Evolutionary conservation across 53 echinoderm and acorn worm species (phyloP).

Genomic region (Apostichopus leukothele): DNA sequence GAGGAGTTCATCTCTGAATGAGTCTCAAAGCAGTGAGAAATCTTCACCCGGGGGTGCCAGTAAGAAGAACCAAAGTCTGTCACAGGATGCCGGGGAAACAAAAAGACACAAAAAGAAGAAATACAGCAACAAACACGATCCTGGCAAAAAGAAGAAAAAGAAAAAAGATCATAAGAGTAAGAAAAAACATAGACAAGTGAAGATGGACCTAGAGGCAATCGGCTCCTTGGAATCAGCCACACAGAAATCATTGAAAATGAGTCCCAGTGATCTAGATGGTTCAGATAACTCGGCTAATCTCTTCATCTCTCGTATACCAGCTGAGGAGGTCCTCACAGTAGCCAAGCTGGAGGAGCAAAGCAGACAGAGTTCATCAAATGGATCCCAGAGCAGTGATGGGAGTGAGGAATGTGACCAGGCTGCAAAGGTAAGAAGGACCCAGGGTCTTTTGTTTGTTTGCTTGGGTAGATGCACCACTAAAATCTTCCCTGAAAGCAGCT

Average conservation of each 20-base stretch:
- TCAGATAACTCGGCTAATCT: slow-evolving; percentile 80
- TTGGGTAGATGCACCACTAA: not conserved
- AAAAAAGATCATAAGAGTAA: slow-evolving; percentile 54
- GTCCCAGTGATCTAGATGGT: slow-evolving; percentile 73
- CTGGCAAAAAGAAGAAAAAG: slow-evolving; percentile 55
- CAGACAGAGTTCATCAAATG: slow-evolving; percentile 46
- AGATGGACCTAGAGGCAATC: slow-evolving; percentile 80
- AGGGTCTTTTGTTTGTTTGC: not conserved
- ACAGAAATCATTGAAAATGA: slow-evolving; percentile 89
- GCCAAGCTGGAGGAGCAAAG: slow-evolving; percentile 82
- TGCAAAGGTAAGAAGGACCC: not conserved
- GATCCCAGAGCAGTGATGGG: slow-evolving; percentile 40
- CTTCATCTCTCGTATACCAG: slow-evolving; percentile 60
- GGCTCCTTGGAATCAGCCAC: slow-evolving; percentile 95
- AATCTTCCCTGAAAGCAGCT: too few relatives aligned
- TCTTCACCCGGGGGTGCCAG: slow-evolving; percentile 7
- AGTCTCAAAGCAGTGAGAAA: not conserved
- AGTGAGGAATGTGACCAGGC: not conserved
- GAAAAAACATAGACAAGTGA: slow-evolving; percentile 59
- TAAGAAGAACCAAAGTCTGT: slow-evolving; percentile 30
- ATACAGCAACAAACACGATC: slow-evolving; percentile 47
- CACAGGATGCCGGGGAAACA: not conserved
- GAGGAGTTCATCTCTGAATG: not conserved
- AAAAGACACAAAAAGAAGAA: slow-evolving; percentile 55
- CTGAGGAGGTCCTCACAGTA: slow-evolving; percentile 85